Evolutionary conservation across 2,888 invertebrate species (phyloP).

Genomic region (Drosophila subquinaria): DNA sequence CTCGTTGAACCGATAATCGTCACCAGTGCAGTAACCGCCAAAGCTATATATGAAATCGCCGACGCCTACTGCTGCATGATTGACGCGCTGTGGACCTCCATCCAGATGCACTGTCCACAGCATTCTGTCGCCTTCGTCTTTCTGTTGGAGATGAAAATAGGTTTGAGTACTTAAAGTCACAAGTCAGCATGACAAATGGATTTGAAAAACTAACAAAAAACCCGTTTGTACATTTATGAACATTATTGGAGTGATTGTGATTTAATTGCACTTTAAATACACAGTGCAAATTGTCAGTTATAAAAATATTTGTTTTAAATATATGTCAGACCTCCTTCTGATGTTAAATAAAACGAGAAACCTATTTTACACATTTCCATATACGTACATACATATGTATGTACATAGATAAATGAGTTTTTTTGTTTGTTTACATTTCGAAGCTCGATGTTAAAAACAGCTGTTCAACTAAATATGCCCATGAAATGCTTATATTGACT

Average conservation of each 20-base stretch:
- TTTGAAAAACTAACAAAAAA: not conserved
- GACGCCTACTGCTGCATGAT: constrained; percentile 95
- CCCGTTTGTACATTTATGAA: not conserved
- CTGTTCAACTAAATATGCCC: not conserved
- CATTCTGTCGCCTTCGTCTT: constrained; percentile 86
- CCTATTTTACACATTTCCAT: not conserved
- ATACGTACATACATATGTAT: not conserved
- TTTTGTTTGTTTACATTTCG: constrained; percentile 1
- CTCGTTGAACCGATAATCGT: constrained; percentile 89
- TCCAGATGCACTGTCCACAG: constrained; percentile 94
- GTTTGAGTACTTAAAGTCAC: not conserved
- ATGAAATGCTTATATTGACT: not conserved
- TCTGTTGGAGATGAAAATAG: constrained; percentile 4
- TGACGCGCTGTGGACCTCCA: constrained; percentile 96
- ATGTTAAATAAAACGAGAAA: too few species aligned
- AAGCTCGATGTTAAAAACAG: not conserved
- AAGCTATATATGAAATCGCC: constrained; percentile 94
- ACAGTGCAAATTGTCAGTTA: too few species aligned
- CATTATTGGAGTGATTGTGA: not conserved
- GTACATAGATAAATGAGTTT: not conserved
- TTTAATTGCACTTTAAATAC: not conserved
- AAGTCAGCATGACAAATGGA: not conserved
- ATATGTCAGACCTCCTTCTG: not conserved
- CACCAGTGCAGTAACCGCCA: constrained; percentile 95
- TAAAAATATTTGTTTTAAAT: too few species aligned